Conservation (phyloP, 1,140 invertebrate genomes). For the Lucilia sericata region DNA sequence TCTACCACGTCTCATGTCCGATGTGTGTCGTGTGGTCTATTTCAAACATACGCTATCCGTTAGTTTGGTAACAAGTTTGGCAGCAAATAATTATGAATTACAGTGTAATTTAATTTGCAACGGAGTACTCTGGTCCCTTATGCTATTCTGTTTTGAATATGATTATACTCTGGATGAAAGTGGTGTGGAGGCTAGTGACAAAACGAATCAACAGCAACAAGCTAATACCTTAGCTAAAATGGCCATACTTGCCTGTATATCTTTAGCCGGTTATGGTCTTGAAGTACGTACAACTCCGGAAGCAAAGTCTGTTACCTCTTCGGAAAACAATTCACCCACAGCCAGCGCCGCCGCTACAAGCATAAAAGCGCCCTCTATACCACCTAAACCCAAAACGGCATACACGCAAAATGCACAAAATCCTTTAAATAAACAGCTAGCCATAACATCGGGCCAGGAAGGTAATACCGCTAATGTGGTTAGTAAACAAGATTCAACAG, state of each 20-base stretch:
- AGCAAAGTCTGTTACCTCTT: slow-evolving; percentile 50
- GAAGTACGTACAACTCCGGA: slow-evolving; percentile 56
- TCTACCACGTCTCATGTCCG: slow-evolving; percentile 86
- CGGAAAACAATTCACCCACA: slow-evolving; percentile 53
- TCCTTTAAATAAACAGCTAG: slow-evolving; percentile 61
- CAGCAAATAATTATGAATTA: slow-evolving; percentile 74
- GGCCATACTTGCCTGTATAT: slow-evolving; percentile 84
- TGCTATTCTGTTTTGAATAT: slow-evolving; percentile 93
- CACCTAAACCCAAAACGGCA: slow-evolving; percentile 55
- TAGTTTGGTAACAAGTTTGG: slow-evolving; percentile 65
- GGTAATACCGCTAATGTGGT: slow-evolving; percentile 49
- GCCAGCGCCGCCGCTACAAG: neutral
- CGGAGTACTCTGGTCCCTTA: slow-evolving; percentile 92
- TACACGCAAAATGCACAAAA: slow-evolving; percentile 67
- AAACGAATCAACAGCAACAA: slow-evolving; percentile 89
- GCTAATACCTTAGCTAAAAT: slow-evolving; percentile 92
- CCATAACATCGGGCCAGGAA: slow-evolving; percentile 54
- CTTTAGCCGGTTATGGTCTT: slow-evolving; percentile 79
- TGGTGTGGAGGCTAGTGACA: slow-evolving; percentile 87
- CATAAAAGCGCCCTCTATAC: slow-evolving; percentile 54
- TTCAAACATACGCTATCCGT: slow-evolving; percentile 71
- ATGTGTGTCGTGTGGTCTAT: slow-evolving; percentile 90
- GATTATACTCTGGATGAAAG: slow-evolving; percentile 98
- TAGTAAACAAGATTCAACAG: slow-evolving; percentile 54
- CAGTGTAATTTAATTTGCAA: slow-evolving; percentile 92